Evolutionary conservation across 30 jellyfish, hydroid and myxozoan genomes (phyloP).

Genomic region (Rhopilema esculentum): DNA sequence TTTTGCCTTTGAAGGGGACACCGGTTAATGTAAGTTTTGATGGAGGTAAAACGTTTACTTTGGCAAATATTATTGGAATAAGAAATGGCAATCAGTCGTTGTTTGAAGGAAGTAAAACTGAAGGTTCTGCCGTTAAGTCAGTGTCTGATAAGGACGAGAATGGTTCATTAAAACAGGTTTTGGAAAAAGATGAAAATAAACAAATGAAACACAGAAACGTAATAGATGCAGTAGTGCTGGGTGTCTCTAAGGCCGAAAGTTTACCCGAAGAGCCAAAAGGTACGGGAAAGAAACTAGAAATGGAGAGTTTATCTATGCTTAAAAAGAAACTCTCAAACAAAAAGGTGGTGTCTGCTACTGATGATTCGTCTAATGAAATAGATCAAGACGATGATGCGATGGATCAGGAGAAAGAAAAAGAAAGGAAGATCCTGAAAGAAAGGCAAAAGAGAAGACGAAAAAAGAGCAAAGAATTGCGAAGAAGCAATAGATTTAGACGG

Average conservation of each 20-base stretch:
- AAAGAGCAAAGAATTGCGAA: neutral
- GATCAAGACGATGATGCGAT: neutral
- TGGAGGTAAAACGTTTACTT: constrained; percentile 56
- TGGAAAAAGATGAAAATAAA: neutral
- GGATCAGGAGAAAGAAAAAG: neutral
- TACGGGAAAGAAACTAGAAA: neutral
- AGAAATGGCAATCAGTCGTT: neutral
- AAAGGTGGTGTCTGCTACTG: neutral
- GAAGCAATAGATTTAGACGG: constrained; percentile 38
- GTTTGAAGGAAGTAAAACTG: neutral
- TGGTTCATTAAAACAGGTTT: neutral
- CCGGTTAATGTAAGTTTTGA: constrained; percentile 58
- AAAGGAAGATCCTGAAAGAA: neutral
- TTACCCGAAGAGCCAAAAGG: neutral
- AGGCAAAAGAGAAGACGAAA: constrained; percentile 2
- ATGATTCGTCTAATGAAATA: neutral
- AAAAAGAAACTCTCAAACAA: neutral
- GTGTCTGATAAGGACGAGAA: neutral
- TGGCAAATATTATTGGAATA: constrained; percentile 44
- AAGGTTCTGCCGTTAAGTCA: neutral
- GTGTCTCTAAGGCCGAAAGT: neutral
- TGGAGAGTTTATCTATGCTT: too few relatives aligned
- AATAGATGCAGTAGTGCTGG: constrained; percentile 23
- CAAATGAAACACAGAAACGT: neutral
- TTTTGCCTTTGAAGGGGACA: constrained; percentile 33